Base-by-base conservation (phyloP, 2,113 vertebrate genomes). In the Prunella fulvescens region DNA sequence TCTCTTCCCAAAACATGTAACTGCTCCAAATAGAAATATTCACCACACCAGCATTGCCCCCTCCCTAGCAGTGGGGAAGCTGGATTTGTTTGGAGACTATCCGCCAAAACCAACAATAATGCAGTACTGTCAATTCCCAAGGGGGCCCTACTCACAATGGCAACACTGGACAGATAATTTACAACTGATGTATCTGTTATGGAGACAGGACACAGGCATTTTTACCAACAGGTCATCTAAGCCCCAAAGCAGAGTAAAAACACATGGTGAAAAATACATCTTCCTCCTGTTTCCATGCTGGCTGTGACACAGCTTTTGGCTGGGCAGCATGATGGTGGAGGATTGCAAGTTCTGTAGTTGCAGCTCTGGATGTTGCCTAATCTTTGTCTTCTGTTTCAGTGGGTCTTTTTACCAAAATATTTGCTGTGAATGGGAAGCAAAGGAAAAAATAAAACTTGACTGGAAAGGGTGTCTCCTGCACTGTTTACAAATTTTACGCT, bases 141-240 rank as follows among this genome's bases (percentile, higher is more conserved):
- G 0, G 7, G 54, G 35, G 11, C n/a, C 47, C 23, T 28, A 33
- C 72, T 88, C 57, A 86, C 93, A 93, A 78, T 91, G 57, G 76
- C 83, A 80, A 54, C 81, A 84, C 35, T 71, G 83, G 86, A 90
- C 47, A 81, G 94, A 91, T 72, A 83, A 88, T 95, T 93, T 88
- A 79, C 42, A 77, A 62, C 62, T 73, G 74, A 83, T 90, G n/a
- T 48, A 60, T 81, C 86, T 93, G 71, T 92, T 93, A 69, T 92
- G 93, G 78, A 92, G 84, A 92, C 70, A 76, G 91, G 81, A 96
- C 72, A 1, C 47, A 90, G 86, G 18, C 64, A 61, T 81, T 96
- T 96, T 96, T 93, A 92, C 80, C 64, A 76, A 67, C 53, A 88
- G 92, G 69, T 96, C 82, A 54, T 81, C 80, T 79, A 64, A 92